Conservation (phyloP, 2,797 vertebrate genomes). For the Rallus crepitans region DNA sequence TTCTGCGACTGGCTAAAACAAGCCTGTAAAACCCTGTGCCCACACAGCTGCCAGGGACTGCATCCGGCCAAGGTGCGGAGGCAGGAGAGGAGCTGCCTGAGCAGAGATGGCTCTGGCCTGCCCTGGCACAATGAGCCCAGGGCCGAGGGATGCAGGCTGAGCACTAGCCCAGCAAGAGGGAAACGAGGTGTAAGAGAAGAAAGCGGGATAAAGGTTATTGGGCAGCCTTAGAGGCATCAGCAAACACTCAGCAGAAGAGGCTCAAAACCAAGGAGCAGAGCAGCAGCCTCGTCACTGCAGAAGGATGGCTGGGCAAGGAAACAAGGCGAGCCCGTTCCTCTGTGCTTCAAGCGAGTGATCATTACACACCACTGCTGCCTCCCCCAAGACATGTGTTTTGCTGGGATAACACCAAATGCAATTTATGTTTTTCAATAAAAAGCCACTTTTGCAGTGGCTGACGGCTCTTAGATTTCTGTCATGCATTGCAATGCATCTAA, state of each 20-base stretch:
- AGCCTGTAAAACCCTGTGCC: rapidly evolving
- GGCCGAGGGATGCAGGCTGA: neutral
- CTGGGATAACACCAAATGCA: conserved; percentile 52
- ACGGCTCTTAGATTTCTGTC: conserved; percentile 50
- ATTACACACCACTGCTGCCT: neutral
- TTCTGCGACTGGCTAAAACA: neutral
- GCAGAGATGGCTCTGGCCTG: rapidly evolving
- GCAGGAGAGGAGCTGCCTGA: neutral
- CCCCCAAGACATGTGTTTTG: neutral
- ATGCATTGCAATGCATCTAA: conserved; percentile 55
- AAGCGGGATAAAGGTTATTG: neutral
- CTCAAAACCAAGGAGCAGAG: rapidly evolving
- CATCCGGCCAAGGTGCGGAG: rapidly evolving
- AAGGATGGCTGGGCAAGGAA: neutral
- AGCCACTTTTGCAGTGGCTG: conserved; percentile 28
- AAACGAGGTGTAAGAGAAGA: rapidly evolving
- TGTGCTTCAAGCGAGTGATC: rapidly evolving
- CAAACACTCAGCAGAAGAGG: neutral
- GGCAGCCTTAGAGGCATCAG: rapidly evolving
- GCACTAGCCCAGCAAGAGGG: rapidly evolving
- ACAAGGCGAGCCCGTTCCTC: rapidly evolving
- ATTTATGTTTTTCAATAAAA: conserved; percentile 63
- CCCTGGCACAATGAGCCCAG: rapidly evolving
- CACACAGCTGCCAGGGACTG: neutral
- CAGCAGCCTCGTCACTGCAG: rapidly evolving